Percentiles rank a stretch among this genome's conserved stretches.
Conservation (phyloP, 2,888 invertebrate genomes). For the Baccha elongata region DNA sequence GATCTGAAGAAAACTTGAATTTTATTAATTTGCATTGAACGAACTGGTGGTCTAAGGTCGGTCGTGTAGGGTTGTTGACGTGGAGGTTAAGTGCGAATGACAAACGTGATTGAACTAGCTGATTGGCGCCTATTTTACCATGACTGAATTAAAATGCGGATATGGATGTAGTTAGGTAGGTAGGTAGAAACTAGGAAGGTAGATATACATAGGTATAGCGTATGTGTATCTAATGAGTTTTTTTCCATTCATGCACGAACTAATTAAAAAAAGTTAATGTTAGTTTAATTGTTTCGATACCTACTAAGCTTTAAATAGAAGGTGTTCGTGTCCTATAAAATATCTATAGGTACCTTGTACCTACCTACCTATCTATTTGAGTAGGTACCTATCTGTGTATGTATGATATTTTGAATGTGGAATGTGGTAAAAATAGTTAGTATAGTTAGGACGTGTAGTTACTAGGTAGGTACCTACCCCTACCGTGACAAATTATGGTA, state of each 20-base stretch:
- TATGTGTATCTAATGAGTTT: slow-evolving; percentile 4
- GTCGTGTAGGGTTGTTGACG: neutral
- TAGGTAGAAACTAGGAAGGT: too few species aligned
- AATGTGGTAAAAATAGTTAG: too few species aligned
- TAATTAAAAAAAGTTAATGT: slow-evolving; percentile 14
- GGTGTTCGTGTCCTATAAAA: neutral
- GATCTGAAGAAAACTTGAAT: neutral
- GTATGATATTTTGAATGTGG: too few species aligned
- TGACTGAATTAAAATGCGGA: neutral
- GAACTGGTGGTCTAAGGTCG: slow-evolving; percentile 14
- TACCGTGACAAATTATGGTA: too few species aligned
- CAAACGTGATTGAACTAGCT: slow-evolving; percentile 22
- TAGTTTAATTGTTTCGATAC: slow-evolving; percentile 12
- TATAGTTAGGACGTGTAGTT: too few species aligned
- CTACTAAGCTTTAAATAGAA: neutral
- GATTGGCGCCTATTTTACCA: slow-evolving; percentile 14
- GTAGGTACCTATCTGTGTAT: too few species aligned
- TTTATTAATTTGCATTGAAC: slow-evolving; percentile 35
- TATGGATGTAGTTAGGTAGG: too few species aligned
- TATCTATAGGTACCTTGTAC: too few species aligned
- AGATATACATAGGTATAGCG: too few species aligned
- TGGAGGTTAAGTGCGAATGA: slow-evolving; percentile 23
- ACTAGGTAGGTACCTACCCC: too few species aligned
- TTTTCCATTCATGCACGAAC: slow-evolving; percentile 13
- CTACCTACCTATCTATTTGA: too few species aligned